A percentile compares a stretch with the other conserved stretches of the same genome.
phyloP scores from a whole-genome alignment of 2,797 vertebrate species.

The Nothura maculosa region DNA sequence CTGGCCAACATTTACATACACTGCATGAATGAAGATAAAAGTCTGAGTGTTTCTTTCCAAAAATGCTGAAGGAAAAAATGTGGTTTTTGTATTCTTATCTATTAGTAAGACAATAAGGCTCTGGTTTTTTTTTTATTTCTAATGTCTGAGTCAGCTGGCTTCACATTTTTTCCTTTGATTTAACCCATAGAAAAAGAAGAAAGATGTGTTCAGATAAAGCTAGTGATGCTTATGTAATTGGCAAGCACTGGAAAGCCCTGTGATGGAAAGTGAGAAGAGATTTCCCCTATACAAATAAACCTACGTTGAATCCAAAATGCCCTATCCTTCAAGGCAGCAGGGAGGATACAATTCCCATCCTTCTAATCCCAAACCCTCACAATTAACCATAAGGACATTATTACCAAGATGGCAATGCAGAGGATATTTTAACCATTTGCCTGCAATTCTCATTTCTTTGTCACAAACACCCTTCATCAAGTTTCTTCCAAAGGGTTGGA shows the following conservation, averaged over 20 bases:
- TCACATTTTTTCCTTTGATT: background rate
- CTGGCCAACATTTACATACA: fast-evolving
- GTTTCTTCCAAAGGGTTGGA: background rate
- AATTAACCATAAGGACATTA: background rate
- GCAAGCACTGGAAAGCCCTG: background rate
- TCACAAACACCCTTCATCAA: background rate
- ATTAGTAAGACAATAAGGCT: background rate
- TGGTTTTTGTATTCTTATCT: background rate
- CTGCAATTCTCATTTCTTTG: background rate
- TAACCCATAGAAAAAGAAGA: too few relatives aligned
- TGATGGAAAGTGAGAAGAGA: background rate
- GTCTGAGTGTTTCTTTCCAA: background rate
- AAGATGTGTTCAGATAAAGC: background rate
- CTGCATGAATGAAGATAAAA: background rate
- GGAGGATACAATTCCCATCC: too few relatives aligned
- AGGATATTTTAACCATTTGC: background rate
- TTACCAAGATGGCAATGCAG: background rate
- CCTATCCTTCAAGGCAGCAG: background rate
- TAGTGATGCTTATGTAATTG: fast-evolving
- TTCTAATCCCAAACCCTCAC: background rate
- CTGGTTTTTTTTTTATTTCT: background rate
- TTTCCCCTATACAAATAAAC: background rate
- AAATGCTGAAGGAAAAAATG: background rate
- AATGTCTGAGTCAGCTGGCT: background rate
- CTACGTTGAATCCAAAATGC: background rate